A percentile compares a stretch with the other conserved stretches of the same genome.
Conservation (phyloP, 2,888 invertebrate species). For the Tetramorium bicarinatum region DNA sequence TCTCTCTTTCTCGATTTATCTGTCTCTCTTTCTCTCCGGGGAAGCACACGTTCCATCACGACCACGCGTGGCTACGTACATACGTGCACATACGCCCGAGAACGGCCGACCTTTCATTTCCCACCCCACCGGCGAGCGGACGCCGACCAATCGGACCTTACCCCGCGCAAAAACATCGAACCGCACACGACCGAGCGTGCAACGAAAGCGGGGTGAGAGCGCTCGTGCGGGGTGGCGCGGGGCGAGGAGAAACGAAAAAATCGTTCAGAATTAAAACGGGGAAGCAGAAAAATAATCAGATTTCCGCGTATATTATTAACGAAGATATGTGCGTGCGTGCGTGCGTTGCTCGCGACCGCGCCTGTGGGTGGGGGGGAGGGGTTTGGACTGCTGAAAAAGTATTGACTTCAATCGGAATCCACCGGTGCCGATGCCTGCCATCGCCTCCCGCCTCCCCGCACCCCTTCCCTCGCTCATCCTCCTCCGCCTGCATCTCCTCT, state of each 20-base stretch:
- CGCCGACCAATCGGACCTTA: constrained; percentile 80
- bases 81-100: constrained; percentile 69
- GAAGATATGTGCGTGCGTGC: constrained; percentile 75
- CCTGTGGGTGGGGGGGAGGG: neutral
- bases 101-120: constrained; percentile 76
- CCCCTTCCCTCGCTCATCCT: constrained; percentile 37
- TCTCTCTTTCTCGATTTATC: neutral
- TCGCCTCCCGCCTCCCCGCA: constrained; percentile 53
- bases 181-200: constrained; percentile 65
- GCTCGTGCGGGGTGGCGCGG: constrained; percentile 45
- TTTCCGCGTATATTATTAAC: constrained; percentile 85
- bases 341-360: constrained; percentile 64
- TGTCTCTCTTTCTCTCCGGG: constrained; percentile 24
- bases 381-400: constrained; percentile 76
- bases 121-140: constrained; percentile 72
- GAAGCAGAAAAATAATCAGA: constrained; percentile 85
- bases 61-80: constrained; percentile 72
- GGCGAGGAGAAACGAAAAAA: constrained; percentile 73
- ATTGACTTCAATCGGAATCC: constrained; percentile 82
- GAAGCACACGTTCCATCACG: constrained; percentile 65
- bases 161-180: constrained; percentile 80
- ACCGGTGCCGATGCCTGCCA: constrained; percentile 49
- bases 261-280: constrained; percentile 84
- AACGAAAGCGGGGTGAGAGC: constrained; percentile 49
- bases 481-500: constrained; percentile 35